Conservation (phyloP, 2,797 vertebrate genomes). For the Cheracebus regulus region DNA sequence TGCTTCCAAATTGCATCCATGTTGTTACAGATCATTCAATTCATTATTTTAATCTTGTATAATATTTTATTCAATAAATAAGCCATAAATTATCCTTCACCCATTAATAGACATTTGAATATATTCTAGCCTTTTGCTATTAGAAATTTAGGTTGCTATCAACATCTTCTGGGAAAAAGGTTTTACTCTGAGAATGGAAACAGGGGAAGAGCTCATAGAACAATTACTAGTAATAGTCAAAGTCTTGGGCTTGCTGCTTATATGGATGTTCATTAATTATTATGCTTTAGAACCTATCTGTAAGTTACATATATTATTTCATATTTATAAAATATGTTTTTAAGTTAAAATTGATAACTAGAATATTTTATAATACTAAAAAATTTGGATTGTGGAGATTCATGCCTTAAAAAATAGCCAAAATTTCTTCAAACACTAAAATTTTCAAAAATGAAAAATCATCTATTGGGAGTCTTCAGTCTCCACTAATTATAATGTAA, state of each 20-base stretch:
- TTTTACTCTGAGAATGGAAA: not conserved
- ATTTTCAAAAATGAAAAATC: not conserved
- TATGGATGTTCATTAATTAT: not conserved
- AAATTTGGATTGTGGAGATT: not conserved
- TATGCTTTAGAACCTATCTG: conserved; percentile 1
- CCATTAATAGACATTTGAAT: not conserved
- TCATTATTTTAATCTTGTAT: not conserved
- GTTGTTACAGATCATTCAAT: not conserved
- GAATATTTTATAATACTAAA: not conserved
- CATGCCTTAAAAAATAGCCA: not conserved
- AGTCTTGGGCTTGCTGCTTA: not conserved
- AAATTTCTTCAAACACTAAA: not conserved
- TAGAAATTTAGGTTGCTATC: not conserved
- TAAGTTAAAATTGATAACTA: not conserved
- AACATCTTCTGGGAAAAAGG: conserved; percentile 10
- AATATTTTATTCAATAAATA: conserved; percentile 32
- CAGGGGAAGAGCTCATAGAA: not conserved
- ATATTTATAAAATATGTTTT: conserved; percentile 2
- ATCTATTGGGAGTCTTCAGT: not conserved
- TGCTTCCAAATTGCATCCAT: not conserved
- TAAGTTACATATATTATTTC: conserved; percentile 10
- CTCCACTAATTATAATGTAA: not conserved
- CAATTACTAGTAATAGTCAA: not conserved
- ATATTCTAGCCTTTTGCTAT: not conserved
- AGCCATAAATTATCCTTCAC: not conserved